A percentile compares a stretch with the other conserved stretches of the same genome.
Conservation (phyloP, 2,113 vertebrate species). For the Tricholaema leucomelas region DNA sequence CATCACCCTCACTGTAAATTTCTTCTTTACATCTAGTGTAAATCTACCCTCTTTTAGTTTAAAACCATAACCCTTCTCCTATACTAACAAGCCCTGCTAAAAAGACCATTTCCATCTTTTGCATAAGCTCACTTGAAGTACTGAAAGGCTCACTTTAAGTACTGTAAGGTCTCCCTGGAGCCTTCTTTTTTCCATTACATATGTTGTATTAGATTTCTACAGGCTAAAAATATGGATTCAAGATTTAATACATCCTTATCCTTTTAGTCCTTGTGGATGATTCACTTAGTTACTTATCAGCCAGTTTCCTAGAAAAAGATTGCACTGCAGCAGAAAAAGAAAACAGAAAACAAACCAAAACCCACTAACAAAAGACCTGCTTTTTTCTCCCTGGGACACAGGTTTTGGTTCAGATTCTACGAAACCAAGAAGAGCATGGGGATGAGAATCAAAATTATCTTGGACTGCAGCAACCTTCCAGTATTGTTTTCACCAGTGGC, state of each 20-base stretch:
- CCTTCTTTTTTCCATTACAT: no score
- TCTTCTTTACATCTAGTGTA: no score
- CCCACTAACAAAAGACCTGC: background rate
- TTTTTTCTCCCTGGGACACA: background rate
- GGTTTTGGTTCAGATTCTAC: background rate
- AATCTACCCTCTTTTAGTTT: no score
- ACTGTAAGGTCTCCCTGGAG: no score
- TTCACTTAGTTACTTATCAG: background rate
- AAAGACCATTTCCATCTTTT: no score
- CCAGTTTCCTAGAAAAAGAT: background rate
- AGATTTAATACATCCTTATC: background rate
- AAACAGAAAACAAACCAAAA: background rate
- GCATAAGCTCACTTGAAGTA: no score
- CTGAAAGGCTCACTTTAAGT: no score
- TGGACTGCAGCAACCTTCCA: background rate
- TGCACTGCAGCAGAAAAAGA: background rate
- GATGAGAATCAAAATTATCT: background rate
- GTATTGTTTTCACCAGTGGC: accelerated
- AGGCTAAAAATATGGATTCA: background rate
- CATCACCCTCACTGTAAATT: no score
- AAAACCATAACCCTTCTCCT: no score
- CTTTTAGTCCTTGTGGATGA: background rate
- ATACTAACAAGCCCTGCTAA: no score
- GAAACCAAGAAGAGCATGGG: background rate
- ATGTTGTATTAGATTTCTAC: background rate